These are phyloP conservation scores for Anthophora plumipes DNA, from an alignment of 2,888 invertebrate species.

Conservation along the genomic window DNA sequence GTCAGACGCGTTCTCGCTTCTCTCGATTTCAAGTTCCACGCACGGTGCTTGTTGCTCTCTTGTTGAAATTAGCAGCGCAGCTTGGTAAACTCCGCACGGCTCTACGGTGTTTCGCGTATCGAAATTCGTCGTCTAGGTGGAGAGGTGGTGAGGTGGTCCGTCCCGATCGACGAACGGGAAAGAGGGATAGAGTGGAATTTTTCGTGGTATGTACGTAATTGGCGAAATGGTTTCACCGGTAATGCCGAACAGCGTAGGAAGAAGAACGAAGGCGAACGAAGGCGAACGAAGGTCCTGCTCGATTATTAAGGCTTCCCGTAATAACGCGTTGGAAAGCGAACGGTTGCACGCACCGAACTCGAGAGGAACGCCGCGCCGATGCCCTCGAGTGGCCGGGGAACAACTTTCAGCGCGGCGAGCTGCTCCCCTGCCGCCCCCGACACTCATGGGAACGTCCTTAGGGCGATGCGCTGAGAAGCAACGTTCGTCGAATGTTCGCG, in stretches of 20 bases:
- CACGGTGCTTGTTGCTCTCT: too few species aligned
- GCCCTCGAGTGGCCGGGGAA: constrained; percentile 69
- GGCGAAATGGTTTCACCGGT: constrained; percentile 6
- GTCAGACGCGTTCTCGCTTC: constrained; percentile 67
- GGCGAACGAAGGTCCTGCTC: constrained; percentile 8
- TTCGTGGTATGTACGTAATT: constrained; percentile 8
- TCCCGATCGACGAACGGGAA: too few species aligned
- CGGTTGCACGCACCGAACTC: constrained; percentile 72
- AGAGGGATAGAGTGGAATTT: too few species aligned
- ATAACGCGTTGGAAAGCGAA: constrained; percentile 71
- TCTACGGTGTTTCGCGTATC: too few species aligned
- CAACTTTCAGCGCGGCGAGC: constrained; percentile 63
- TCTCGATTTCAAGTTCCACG: not conserved
- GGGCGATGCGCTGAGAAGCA: constrained; percentile 64
- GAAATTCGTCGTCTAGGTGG: not conserved
- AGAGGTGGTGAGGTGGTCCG: not conserved
- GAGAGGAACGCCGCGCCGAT: constrained; percentile 56
- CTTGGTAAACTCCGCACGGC: too few species aligned
- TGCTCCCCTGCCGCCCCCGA: constrained; percentile 77
- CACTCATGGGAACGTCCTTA: constrained; percentile 80
- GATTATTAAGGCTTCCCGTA: constrained; percentile 71
- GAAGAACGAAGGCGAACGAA: not conserved
- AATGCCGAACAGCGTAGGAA: constrained; percentile 11
- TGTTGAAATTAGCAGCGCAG: too few species aligned
- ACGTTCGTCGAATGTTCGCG: constrained; percentile 22